phyloP scores from a whole-genome alignment of 1,140 invertebrate species.

The Marisa cornuarietis region DNA sequence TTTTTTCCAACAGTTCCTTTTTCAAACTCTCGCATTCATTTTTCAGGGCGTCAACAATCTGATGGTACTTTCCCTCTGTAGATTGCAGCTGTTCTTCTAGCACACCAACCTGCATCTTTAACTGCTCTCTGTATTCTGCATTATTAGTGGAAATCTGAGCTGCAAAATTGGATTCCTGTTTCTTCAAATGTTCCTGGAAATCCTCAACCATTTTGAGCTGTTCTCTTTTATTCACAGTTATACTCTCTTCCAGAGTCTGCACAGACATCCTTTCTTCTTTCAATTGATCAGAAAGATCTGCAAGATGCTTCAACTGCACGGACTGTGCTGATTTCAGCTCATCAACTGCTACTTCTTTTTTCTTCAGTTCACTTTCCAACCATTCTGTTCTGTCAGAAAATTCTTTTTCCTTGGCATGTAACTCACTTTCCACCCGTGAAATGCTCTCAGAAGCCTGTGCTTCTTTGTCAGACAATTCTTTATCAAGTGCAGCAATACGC shows the following conservation, averaged over 20 bases:
- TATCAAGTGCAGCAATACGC: constrained; percentile 38
- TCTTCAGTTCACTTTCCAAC: background rate
- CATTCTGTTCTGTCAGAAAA: background rate
- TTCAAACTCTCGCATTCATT: constrained; percentile 18
- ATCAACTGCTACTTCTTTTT: background rate
- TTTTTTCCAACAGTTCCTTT: constrained; percentile 19
- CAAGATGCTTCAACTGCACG: no score
- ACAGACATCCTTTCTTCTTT: no score
- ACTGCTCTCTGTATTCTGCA: background rate
- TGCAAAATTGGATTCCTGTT: no score
- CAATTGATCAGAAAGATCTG: no score
- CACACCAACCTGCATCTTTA: background rate
- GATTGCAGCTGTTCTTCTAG: background rate
- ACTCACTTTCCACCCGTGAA: constrained; percentile 12
- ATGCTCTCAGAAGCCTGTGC: background rate
- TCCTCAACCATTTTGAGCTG: no score
- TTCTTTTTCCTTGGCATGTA: constrained; percentile 3
- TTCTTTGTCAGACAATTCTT: constrained; percentile 1
- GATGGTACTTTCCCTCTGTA: constrained; percentile 16
- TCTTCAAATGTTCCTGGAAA: no score
- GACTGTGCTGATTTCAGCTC: background rate
- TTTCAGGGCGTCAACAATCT: constrained; percentile 5
- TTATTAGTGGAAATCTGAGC: no score
- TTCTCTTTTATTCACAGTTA: no score
- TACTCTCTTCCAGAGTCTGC: no score